A percentile compares a stretch with the other conserved stretches of the same genome.
These are phyloP conservation scores for Enteromius afrohamiltoni DNA, from an alignment of 2,797 vertebrate genomes.

Conservation along the genomic window DNA sequence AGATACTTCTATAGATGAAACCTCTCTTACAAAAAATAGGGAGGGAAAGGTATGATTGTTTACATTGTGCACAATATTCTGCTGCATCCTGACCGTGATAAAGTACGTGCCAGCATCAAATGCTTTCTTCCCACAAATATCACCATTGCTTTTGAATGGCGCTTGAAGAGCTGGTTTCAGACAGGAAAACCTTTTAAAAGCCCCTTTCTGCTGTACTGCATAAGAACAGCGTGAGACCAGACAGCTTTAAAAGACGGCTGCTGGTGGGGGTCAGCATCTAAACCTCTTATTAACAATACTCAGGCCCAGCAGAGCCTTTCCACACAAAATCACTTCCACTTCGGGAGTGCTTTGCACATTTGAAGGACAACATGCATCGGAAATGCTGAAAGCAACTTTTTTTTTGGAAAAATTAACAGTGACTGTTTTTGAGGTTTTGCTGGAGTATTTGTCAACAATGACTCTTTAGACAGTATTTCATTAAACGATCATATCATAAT, in stretches of 20 bases:
- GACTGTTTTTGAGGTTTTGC: not conserved
- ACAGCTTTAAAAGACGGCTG: conserved; percentile 4
- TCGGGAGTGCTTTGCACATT: conserved; percentile 11
- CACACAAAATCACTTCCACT: conserved; percentile 13
- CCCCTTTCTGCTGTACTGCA: not conserved
- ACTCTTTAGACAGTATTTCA: not conserved
- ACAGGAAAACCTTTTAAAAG: conserved; percentile 22
- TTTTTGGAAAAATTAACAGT: not conserved
- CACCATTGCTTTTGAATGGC: not conserved
- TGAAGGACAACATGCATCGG: not conserved
- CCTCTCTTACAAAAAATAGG: not conserved
- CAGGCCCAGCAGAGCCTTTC: not conserved
- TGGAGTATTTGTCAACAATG: not conserved
- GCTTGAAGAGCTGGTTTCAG: not conserved
- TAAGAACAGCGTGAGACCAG: conserved; percentile 16
- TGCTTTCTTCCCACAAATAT: not conserved
- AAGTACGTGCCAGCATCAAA: not conserved
- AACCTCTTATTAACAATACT: conserved; percentile 41
- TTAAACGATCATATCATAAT: not conserved
- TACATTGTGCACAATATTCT: not conserved
- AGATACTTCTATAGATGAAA: not conserved
- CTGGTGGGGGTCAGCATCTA: conserved; percentile 31
- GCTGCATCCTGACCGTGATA: not conserved
- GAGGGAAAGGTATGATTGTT: not conserved
- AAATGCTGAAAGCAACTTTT: not conserved